A percentile compares a stretch with the other conserved stretches of the same genome.
Conservation (phyloP, 2,888 invertebrate genomes). For the Acleris literana region DNA sequence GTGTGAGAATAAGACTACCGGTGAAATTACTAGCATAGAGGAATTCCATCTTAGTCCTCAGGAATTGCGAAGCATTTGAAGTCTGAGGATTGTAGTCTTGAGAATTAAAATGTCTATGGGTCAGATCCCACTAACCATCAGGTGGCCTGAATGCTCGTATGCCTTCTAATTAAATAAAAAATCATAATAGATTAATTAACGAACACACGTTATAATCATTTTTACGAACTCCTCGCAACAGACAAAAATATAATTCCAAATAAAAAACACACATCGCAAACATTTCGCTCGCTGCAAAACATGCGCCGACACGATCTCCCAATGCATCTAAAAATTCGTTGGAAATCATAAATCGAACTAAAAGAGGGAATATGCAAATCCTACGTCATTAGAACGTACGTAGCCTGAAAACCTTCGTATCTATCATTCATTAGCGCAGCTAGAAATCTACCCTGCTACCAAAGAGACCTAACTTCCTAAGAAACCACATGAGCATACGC, state of each 20-base stretch:
- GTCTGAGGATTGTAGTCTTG: too few species aligned
- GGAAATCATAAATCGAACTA: constrained; percentile 35
- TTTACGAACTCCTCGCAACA: too few species aligned
- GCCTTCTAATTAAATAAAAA: too few species aligned
- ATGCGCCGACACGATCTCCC: constrained; percentile 23
- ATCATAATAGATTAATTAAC: too few species aligned
- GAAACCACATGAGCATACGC: neutral
- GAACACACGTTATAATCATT: too few species aligned
- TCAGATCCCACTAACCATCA: too few species aligned
- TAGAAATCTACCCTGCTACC: constrained; percentile 40
- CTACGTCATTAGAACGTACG: constrained; percentile 47
- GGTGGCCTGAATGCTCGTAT: too few species aligned
- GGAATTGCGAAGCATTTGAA: too few species aligned
- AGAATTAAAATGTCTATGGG: too few species aligned
- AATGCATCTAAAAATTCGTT: constrained; percentile 34
- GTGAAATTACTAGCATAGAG: too few species aligned
- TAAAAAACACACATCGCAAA: constrained; percentile 1
- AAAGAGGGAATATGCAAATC: constrained; percentile 51
- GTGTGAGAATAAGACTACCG: too few species aligned
- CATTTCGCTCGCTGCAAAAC: constrained; percentile 26
- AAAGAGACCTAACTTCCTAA: constrained; percentile 7
- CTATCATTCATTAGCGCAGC: constrained; percentile 83
- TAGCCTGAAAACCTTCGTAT: constrained; percentile 66
- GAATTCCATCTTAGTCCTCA: too few species aligned
- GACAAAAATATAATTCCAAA: neutral